Base-by-base conservation (phyloP, 2,113 vertebrate species). In the Elephantulus edwardii region DNA sequence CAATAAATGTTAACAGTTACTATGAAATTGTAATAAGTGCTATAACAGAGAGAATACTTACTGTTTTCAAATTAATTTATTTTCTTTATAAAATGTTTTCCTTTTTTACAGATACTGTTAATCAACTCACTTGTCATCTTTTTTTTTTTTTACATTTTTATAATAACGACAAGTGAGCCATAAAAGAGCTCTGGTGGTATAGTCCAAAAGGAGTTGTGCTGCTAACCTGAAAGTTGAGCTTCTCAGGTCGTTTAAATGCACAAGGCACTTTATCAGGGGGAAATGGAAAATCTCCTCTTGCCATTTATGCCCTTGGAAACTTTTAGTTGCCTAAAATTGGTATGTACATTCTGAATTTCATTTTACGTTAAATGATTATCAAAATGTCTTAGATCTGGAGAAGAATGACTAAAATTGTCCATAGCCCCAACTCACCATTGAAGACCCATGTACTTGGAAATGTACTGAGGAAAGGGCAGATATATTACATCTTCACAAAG, bases 71-170 rank as follows among this genome's bases (percentile, higher is more conserved):
- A 56, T 78, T n/a, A 66, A 35, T 48, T 66, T 48, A 42, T 56
- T 79, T 85, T 89, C 64, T 78, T 79, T 44, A 20, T 66, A 85
- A 83, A 68, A 26, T 26, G 24, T 28, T 56, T 56, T 3, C 24
- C 62, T 1, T 60, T 91, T 92, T 88, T 26, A 56, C 64, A 76
- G 60, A 40, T 54, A 62, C 11, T 24, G 33, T 84, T 66, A 75
- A 42, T 76, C 88, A 64, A 91, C 46, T 90, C 33, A 74, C 38
- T 72, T n/a, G n/a, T n/a, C 38, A 76, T 40, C 24, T 11, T 62
- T 40, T 58, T 88, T 81, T 85, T 20, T 24, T 82, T 83, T 60
- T 40, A 40, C 66, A 70, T 86, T 79, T 86, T 86, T 10, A 40
- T 40, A 42, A 40, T 78, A 48, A 89, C 86, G 68, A 35, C 35